Evolutionary conservation across 2,797 vertebrate species (phyloP).

Genomic region (Octomys mimax): DNA sequence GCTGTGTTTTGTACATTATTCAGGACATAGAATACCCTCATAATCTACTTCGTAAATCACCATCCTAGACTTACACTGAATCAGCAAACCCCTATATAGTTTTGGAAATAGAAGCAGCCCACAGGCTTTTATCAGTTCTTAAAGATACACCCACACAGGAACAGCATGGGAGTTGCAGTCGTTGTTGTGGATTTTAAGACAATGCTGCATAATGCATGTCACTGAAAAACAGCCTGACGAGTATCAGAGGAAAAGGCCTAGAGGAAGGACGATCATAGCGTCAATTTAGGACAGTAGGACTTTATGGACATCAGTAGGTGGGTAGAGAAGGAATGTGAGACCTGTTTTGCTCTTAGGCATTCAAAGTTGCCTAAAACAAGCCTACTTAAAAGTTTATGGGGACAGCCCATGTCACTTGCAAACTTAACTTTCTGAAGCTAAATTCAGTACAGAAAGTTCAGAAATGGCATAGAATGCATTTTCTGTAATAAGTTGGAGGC

Average conservation of each 20-base stretch:
- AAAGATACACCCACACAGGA: neutral
- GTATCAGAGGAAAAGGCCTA: neutral
- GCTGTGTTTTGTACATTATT: constrained; percentile 16
- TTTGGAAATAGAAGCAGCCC: constrained; percentile 23
- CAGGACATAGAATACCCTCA: neutral
- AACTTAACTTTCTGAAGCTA: constrained; percentile 72
- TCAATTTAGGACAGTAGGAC: neutral
- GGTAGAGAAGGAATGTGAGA: neutral
- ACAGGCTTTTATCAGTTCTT: neutral
- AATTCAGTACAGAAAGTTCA: constrained; percentile 56
- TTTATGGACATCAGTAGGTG: neutral
- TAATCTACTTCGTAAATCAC: neutral
- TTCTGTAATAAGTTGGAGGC: neutral
- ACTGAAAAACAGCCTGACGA: neutral
- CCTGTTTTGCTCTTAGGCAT: neutral
- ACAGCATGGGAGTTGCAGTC: neutral
- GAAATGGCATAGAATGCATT: constrained; percentile 37
- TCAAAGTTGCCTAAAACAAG: constrained; percentile 14
- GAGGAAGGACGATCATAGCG: neutral
- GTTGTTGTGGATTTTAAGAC: neutral
- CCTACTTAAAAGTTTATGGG: neutral
- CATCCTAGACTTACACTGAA: neutral
- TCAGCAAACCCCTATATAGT: neutral
- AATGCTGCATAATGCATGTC: neutral
- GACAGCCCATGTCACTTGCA: neutral